Evolutionary conservation across 2,113 vertebrate species (phyloP).

Genomic region (Chaetops frenatus): DNA sequence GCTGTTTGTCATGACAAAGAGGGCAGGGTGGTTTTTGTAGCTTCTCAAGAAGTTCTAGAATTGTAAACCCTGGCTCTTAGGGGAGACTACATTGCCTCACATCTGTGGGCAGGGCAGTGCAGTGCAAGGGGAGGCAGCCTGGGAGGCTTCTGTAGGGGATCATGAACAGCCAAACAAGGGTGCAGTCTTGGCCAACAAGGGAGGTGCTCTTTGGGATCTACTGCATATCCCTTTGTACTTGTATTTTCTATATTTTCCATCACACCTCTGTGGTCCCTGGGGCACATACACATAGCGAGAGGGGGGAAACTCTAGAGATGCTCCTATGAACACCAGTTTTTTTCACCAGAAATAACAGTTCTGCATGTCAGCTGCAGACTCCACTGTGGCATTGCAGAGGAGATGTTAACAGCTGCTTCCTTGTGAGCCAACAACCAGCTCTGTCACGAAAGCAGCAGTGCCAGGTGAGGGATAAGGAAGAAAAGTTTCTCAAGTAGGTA

Average conservation of each 20-base stretch:
- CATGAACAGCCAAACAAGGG: not conserved
- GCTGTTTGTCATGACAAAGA: not conserved
- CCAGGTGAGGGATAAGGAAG: not conserved
- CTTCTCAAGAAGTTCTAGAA: not conserved
- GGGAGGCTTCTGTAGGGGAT: not conserved
- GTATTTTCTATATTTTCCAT: not conserved
- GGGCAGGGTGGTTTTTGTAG: not conserved
- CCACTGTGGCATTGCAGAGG: fast-evolving
- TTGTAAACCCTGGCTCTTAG: not conserved
- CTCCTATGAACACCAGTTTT: fast-evolving
- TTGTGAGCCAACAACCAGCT: not conserved
- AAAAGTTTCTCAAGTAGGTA: not conserved
- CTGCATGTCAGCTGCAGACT: not conserved
- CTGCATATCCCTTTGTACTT: not conserved
- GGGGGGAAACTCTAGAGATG: not conserved
- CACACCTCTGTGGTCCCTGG: fast-evolving
- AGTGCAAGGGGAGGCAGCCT: fast-evolving
- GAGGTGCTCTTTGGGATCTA: not conserved
- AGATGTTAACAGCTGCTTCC: not conserved
- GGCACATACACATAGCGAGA: too few species aligned
- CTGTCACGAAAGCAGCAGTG: not conserved
- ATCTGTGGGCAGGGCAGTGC: fast-evolving
- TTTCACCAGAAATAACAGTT: not conserved
- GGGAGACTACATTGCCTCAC: not conserved
- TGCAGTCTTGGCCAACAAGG: not conserved